A percentile compares a stretch with the other conserved stretches of the same genome.
phyloP scores from a whole-genome alignment of 2,888 invertebrate genomes.

The Drosophila lacicola region DNA sequence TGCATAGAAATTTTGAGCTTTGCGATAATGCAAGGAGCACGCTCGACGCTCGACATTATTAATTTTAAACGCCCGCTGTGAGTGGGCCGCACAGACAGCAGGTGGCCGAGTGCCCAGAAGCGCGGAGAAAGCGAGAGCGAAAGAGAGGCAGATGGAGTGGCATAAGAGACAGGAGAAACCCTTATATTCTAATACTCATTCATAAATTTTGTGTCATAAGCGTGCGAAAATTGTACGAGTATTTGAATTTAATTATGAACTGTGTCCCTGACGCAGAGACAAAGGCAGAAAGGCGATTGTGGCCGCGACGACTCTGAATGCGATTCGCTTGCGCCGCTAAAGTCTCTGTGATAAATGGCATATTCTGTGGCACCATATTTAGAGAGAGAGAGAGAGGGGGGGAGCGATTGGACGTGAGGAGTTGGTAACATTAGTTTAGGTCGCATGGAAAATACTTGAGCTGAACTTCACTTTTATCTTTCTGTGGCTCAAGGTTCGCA shows the following conservation, averaged over 20 bases:
- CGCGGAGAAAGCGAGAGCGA: neutral
- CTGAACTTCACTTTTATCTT: constrained; percentile 68
- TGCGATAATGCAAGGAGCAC: constrained; percentile 37
- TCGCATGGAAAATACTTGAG: constrained; percentile 64
- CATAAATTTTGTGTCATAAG: constrained; percentile 77
- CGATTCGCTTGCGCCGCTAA: constrained; percentile 48
- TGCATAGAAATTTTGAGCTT: constrained; percentile 53
- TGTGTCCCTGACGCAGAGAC: constrained; percentile 58
- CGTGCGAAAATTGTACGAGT: constrained; percentile 71
- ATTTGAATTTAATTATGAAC: constrained; percentile 80
- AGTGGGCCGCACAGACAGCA: constrained; percentile 58
- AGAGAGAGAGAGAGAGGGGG: constrained; percentile 1
- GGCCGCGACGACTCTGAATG: constrained; percentile 30
- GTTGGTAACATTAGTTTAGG: constrained; percentile 49
- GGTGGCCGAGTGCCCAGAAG: constrained; percentile 48
- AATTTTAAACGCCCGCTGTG: constrained; percentile 76
- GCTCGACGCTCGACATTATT: constrained; percentile 68
- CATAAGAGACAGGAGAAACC: constrained; percentile 4
- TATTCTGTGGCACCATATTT: constrained; percentile 22
- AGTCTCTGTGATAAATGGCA: constrained; percentile 73
- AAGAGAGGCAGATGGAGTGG: neutral
- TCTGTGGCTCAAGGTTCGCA: constrained; percentile 12
- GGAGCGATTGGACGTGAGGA: constrained; percentile 13
- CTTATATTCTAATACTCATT: constrained; percentile 59
- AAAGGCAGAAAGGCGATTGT: constrained; percentile 44